phyloP scores from a whole-genome alignment of 2,113 vertebrate species.

The Tyto alba region DNA sequence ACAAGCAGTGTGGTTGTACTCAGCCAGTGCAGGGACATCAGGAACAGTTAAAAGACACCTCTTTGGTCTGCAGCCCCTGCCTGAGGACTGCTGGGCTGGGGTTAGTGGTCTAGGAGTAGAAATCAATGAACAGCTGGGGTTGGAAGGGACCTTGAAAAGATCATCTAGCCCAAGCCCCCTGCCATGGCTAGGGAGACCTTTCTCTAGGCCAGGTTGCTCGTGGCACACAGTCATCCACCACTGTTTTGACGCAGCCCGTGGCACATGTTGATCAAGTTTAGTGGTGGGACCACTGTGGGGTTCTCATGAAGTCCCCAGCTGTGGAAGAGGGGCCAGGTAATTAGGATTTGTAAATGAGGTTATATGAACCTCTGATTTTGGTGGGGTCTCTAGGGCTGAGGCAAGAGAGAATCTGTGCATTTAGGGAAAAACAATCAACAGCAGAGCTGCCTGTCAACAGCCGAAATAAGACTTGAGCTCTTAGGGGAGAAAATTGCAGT shows the following conservation, averaged over 20 bases:
- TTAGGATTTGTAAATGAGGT: not conserved
- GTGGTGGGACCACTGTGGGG: not conserved
- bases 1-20: fast-evolving
- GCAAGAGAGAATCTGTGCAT: not conserved
- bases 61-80: not conserved
- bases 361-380: not conserved
- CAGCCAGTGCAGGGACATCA: not conserved
- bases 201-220: not conserved
- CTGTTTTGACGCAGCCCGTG: not conserved
- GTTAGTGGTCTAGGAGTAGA: not conserved
- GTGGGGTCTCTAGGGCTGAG: not conserved
- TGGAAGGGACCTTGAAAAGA: not conserved
- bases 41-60: not conserved
- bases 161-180: not conserved
- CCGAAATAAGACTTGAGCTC: not conserved
- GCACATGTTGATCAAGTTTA: not conserved
- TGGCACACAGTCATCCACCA: not conserved
- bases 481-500: not conserved
- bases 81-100: not conserved
- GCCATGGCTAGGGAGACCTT: not conserved
- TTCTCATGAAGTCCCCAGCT: not conserved
- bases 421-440: not conserved
- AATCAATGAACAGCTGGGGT: not conserved
- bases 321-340: not conserved
- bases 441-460: not conserved